Conservation (phyloP, 2,113 vertebrate genomes). For the Gracilinanus agilis region DNA sequence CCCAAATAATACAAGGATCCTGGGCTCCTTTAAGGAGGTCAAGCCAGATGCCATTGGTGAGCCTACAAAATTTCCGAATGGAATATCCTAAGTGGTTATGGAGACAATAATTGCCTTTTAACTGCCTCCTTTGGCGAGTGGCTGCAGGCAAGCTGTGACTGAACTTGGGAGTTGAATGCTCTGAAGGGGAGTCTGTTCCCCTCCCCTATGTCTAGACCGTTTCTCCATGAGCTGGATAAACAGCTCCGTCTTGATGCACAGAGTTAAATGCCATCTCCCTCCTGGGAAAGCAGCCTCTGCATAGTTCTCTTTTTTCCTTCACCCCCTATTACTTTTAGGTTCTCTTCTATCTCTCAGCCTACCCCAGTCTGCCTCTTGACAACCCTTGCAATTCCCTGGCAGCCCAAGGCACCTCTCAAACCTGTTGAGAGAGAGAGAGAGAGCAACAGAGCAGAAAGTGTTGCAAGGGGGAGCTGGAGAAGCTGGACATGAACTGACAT, state of each 20-base stretch:
- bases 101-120: not conserved
- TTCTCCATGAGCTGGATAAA: not conserved
- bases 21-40: not conserved
- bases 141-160: not conserved
- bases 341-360: not conserved
- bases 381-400: not conserved
- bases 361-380: not conserved
- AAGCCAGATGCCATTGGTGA: not conserved
- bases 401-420: not conserved
- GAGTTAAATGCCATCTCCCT: not conserved
- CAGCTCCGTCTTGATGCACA: not conserved
- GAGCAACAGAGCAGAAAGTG: constrained; percentile 28
- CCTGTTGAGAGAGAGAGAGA: constrained; percentile 3
- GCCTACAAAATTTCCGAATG: not conserved
- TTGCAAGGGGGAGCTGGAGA: constrained; percentile 14
- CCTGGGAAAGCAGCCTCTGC: not conserved
- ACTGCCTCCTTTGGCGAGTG: too few relatives aligned
- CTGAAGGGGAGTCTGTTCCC: not conserved
- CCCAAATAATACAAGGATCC: not conserved
- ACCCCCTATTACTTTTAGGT: not conserved
- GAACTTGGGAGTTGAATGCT: constrained; percentile 22
- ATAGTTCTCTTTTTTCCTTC: not conserved
- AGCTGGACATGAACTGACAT: constrained; percentile 4
- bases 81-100: accelerated
- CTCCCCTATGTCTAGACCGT: not conserved